Evolutionary conservation across 1,140 invertebrate species (phyloP), one percentile per base, ranked within the genome.

Genomic region (Drosophila watanabei): DNA sequence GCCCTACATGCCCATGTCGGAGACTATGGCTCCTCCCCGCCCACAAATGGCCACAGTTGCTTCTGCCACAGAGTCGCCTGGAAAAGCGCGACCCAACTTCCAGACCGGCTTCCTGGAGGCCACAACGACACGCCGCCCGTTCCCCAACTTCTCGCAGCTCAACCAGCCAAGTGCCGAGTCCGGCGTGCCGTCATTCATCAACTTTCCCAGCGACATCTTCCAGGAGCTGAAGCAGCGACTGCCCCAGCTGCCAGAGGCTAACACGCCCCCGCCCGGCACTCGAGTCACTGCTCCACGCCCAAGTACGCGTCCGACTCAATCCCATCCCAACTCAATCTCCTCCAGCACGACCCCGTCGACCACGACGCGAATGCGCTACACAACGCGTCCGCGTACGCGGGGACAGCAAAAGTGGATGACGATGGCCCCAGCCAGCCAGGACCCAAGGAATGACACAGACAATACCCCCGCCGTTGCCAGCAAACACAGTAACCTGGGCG

Each of bases 1-100:
- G 7, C 94, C 94, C 60, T 95, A 95, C 72, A 95, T 95, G 94
- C 95, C 95, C 7, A 95, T 94, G 92, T 94, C 94, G 8, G 95
- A 95, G 93, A 93, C 93, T 5, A 93, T 93, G 92, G 76, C 91
- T 5, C 92, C 93, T 51, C 92, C 92, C 8, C 78, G 87, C 3
- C 76, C 80, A 30, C 84, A 90, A 75, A 59, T 91, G 13, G 80
- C 79, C 51, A 75, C 81, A 1, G 33, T 45, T 10, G 33, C 57
- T 4, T 13, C 82, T 2, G 57, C 32, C 6, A 72, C 77, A 0
- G 43, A 57, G 18, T 73, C 51, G 10, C 59, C 81, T 4, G 59
- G 58, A 9, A 72, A 54, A n/a, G 30, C 48, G 6, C 66, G 41
- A 2, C 24, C 51, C 7, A 64, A 52, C 37, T 76, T 82, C 28